Evolutionary conservation across 2,888 invertebrate species (phyloP).

Genomic region (Apodemia duryi): DNA sequence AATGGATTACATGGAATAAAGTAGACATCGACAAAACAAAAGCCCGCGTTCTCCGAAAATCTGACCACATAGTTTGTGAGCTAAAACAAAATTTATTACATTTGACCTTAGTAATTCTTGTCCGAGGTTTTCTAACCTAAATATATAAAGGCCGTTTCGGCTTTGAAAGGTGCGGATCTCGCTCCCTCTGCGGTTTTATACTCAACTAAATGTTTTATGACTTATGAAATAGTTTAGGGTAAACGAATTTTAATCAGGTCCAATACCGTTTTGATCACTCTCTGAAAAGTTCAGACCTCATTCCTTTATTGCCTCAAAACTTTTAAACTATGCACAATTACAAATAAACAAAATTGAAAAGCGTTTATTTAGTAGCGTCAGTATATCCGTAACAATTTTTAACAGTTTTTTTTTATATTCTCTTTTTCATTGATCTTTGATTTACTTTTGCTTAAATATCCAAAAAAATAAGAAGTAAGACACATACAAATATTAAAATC

Average conservation of each 20-base stretch:
- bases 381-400: not conserved
- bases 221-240: constrained; percentile 61
- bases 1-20: constrained; percentile 75
- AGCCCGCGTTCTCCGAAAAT: constrained; percentile 60
- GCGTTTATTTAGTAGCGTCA: not conserved
- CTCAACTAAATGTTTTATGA: constrained; percentile 71
- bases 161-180: constrained; percentile 58
- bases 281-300: constrained; percentile 22
- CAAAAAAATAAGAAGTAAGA: no score
- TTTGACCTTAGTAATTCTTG: constrained; percentile 76
- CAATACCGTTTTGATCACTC: constrained; percentile 35
- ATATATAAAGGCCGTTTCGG: constrained; percentile 64
- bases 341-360: not conserved
- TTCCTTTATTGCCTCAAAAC: constrained; percentile 18
- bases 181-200: constrained; percentile 64
- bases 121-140: constrained; percentile 67
- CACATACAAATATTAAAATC: no score
- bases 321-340: constrained; percentile 20
- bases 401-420: no score
- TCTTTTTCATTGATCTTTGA: no score
- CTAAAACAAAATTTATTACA: constrained; percentile 77
- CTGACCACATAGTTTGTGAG: constrained; percentile 71
- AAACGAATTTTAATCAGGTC: constrained; percentile 26
- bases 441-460: no score
- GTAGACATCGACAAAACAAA: constrained; percentile 75